A percentile compares a stretch with the other conserved stretches of the same genome.
These are phyloP conservation scores for Calidris pugnax DNA, from an alignment of 2,113 vertebrate species.

Conservation along the genomic window DNA sequence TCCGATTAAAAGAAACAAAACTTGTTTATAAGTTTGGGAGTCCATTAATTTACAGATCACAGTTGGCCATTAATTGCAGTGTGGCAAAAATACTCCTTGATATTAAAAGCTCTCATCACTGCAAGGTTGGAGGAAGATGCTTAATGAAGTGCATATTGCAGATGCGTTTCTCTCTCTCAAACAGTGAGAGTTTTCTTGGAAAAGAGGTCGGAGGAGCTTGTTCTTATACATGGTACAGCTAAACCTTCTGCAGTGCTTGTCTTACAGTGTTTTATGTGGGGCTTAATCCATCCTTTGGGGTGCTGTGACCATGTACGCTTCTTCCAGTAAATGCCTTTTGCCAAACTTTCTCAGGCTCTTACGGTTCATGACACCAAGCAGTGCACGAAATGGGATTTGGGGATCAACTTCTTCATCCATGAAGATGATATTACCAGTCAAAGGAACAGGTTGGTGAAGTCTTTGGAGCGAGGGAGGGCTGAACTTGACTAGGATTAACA, in stretches of 20 bases:
- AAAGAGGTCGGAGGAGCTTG: background rate
- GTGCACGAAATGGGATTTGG: slow-evolving; percentile 88
- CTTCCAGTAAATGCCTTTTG: background rate
- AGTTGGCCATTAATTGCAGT: background rate
- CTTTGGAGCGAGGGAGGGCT: background rate
- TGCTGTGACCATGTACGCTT: background rate
- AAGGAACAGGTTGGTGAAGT: slow-evolving; percentile 83
- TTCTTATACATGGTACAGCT: background rate
- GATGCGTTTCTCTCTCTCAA: background rate
- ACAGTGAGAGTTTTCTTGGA: background rate
- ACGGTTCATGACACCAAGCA: slow-evolving; percentile 91
- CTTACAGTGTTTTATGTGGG: background rate
- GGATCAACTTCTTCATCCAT: slow-evolving; percentile 93
- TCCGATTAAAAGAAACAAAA: background rate
- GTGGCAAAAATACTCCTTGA: background rate
- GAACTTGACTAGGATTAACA: background rate
- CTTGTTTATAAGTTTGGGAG: background rate
- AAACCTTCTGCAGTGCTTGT: background rate
- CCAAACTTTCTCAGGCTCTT: slow-evolving; percentile 77
- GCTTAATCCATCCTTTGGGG: background rate
- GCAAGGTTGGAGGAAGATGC: background rate
- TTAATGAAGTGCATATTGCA: background rate
- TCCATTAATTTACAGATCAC: background rate
- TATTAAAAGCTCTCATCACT: background rate
- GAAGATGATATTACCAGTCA: slow-evolving; percentile 87